Base-by-base conservation (phyloP, 1,140 invertebrate genomes). In the Cyphomyrmex costatus region DNA sequence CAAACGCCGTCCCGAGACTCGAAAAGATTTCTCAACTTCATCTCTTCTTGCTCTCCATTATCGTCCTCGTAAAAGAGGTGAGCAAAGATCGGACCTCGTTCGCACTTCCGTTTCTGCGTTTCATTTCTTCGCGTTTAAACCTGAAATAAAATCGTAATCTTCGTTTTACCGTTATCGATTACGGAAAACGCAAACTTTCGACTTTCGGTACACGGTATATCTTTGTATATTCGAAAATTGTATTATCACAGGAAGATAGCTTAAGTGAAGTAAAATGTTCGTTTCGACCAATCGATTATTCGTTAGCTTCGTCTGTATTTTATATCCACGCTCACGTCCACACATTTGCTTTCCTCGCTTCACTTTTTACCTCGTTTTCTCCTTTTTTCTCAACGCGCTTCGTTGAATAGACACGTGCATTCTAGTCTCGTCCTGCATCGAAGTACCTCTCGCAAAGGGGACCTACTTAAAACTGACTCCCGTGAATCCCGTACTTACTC, bases 11-110 rank as follows among this genome's bases (percentile, higher is more conserved):
- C 73, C 85, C 84, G 80, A 77, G 65, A 42, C 86, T 88, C 82
- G 89, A 61, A 77, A 68, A 78, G 78, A 84, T 78, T 58, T 74
- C 66, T 80, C 73, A 92, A 92, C 86, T 92, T 92, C 79, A 77
- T 86, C 73, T 89, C 87, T 91, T 91, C 88, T 90, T 86, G 87
- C 91, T 85, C 87, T 89, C 66, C 49, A 56, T 91, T 90, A 77
- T 77, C 73, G 77, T 70, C 77, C 24, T 46, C 58, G 21, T 21
- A 51, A 71, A 33, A 10, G 51, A 46, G 78, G 36, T 6, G 49
- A 19, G 19, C 21, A 51, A 82, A 46, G 27, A 53, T 71, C 65
- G 21, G 19, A 63, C 10, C 16, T 21, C 36, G 51, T 66, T 53
- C 33, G n/a, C n/a, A 24, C n/a, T 56, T 80, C 33, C 33, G 16